A percentile compares a stretch with the other conserved stretches of the same genome.
These are phyloP conservation scores for Heliconius hermathena DNA, from an alignment of 1,140 invertebrate genomes.

Conservation along the genomic window DNA sequence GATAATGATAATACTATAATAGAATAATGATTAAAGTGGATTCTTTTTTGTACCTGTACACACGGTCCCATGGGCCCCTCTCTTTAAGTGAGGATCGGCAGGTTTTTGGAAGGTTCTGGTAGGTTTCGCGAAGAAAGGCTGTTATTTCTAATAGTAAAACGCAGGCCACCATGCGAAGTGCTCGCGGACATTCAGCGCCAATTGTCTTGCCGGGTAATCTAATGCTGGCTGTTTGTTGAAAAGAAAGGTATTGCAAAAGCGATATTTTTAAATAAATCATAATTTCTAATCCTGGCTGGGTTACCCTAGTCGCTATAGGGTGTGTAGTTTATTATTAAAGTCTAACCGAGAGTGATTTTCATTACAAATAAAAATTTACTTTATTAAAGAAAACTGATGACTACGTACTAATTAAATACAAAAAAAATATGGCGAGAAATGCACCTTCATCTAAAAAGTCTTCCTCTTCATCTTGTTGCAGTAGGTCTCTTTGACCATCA, in stretches of 20 bases:
- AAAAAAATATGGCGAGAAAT: too few relatives aligned
- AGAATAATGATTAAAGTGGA: slow-evolving; percentile 37
- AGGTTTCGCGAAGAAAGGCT: slow-evolving; percentile 97
- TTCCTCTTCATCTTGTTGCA: slow-evolving; percentile 97
- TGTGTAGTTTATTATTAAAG: too few relatives aligned
- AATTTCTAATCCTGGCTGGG: too few relatives aligned
- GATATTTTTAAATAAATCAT: too few relatives aligned
- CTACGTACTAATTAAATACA: too few relatives aligned
- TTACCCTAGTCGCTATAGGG: too few relatives aligned
- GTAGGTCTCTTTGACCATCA: slow-evolving; percentile 90
- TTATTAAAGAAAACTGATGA: too few relatives aligned
- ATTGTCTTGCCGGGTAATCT: slow-evolving; percentile 89
- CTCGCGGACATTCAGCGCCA: slow-evolving; percentile 90
- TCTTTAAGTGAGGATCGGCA: slow-evolving; percentile 87
- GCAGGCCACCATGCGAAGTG: slow-evolving; percentile 95
- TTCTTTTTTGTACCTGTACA: slow-evolving; percentile 83
- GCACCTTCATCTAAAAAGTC: slow-evolving; percentile 98
- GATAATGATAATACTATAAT: slow-evolving; percentile 39
- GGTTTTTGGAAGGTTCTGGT: slow-evolving; percentile 90
- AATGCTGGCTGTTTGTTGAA: slow-evolving; percentile 87
- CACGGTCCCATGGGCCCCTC: slow-evolving; percentile 89
- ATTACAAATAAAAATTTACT: too few relatives aligned
- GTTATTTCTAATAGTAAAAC: slow-evolving; percentile 98
- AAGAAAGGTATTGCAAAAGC: too few relatives aligned
- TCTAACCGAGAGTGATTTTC: too few relatives aligned